Evolutionary conservation across 92 coral and sea anemone species (phyloP), one percentile per base, ranked within the genome.

Genomic region (Epizoanthus scotinus): DNA sequence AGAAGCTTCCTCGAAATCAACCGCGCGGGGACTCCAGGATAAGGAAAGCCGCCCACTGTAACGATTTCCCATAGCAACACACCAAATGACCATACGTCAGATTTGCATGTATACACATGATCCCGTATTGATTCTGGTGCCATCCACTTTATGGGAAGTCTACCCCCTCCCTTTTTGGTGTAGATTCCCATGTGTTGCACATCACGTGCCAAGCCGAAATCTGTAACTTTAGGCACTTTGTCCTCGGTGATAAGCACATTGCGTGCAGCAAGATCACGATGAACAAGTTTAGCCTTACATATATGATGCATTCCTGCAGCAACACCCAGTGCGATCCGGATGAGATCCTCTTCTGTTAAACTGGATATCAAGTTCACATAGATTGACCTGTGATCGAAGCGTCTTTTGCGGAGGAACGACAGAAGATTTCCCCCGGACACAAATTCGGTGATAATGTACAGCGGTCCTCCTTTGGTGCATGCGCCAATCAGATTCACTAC

Each of bases 41-140:
- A 91, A 7, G 94, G 94, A 26, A 84, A 79, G n/a, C 86, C 88
- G 50, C 94, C 94, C n/a, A 91, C 81, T 21, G 94, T 91, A 7
- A 91, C 59, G 17, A 91, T 91, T 78, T 91, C 94, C 94, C 94
- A 91, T 55, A 91, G 77, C 31, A 91, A 85, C 42, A 91, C 74
- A 29, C 94, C 94, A 63, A 88, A 91, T 19, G 94, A 88, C 94
- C 94, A 91, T 24, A 91, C 92, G 68, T 91, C 94, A 24, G 94
- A 91, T 49, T 79, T 86, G 54, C 84, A 84, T 1, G 94, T 91
- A 57, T 89, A 91, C 10, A 88, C 40, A 25, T 89, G 88, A 69
- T 88, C 87, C 49, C 81, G 78, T 50, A 91, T 79, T 15, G 86
- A 91, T 44, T 91, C 94, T 15, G 91, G 81, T 31, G 94, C 86